These are phyloP conservation scores for Pteria penguin DNA, from an alignment of 2,888 invertebrate genomes.

Conservation along the genomic window DNA sequence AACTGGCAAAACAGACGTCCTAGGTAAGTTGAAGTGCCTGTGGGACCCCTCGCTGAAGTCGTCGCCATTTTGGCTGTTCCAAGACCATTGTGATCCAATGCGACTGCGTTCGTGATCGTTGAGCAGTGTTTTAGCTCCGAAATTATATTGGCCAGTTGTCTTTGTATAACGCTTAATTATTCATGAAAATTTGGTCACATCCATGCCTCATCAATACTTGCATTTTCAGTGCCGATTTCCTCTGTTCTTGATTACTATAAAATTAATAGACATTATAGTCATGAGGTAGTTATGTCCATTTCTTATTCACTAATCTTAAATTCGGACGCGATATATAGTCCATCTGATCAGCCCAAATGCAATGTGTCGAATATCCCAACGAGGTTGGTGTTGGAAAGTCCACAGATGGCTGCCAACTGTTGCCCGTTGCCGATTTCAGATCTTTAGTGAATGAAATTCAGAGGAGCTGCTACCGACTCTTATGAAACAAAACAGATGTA, in stretches of 20 bases:
- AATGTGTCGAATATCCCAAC: conserved; percentile 3
- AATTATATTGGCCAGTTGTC: too few species aligned
- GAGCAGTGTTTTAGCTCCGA: too few species aligned
- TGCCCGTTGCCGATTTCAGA: neutral
- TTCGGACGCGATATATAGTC: too few species aligned
- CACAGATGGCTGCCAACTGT: conserved; percentile 15
- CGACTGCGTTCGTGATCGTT: too few species aligned
- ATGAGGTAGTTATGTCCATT: too few species aligned
- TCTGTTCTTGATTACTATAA: too few species aligned
- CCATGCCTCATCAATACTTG: too few species aligned
- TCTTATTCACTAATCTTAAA: too few species aligned
- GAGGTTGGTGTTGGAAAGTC: neutral
- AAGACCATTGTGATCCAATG: conserved; percentile 13
- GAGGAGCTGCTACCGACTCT: neutral
- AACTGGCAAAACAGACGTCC: conserved; percentile 34
- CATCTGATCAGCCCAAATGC: neutral
- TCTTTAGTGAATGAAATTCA: neutral
- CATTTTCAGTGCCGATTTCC: too few species aligned
- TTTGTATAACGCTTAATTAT: too few species aligned
- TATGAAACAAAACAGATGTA: conserved; percentile 7
- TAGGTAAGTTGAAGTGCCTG: conserved; percentile 32
- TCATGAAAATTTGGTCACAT: too few species aligned
- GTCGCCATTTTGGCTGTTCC: conserved; percentile 35
- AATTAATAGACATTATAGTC: too few species aligned
- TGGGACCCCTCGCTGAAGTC: conserved; percentile 6